A percentile compares a stretch with the other conserved stretches of the same genome.
These are phyloP conservation scores for Hydropsyche betteni DNA, from an alignment of 2,888 invertebrate genomes.

Conservation along the genomic window DNA sequence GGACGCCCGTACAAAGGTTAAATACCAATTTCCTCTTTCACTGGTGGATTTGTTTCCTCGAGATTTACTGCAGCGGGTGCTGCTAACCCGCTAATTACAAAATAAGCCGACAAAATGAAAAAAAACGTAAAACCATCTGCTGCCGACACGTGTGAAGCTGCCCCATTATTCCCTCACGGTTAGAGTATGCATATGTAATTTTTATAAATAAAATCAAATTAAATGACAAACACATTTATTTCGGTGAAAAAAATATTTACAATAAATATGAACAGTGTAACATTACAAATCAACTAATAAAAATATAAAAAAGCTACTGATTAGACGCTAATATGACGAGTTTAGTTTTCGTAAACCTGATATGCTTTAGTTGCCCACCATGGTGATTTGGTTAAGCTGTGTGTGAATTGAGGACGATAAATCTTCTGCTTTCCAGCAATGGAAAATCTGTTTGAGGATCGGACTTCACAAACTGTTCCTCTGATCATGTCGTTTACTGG, in stretches of 20 bases:
- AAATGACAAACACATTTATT: constrained; percentile 6
- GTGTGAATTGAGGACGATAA: background rate
- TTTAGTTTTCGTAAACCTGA: constrained; percentile 45
- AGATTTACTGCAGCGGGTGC: constrained; percentile 43
- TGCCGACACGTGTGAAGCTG: constrained; percentile 35
- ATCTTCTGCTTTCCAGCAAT: constrained; percentile 1
- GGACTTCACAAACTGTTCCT: constrained; percentile 77
- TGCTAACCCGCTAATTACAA: constrained; percentile 48
- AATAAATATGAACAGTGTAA: constrained; percentile 27
- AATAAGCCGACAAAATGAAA: constrained; percentile 42
- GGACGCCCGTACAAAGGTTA: constrained; percentile 39
- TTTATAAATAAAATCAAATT: no score
- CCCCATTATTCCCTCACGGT: background rate
- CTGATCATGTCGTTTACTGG: constrained; percentile 72
- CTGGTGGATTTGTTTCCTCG: constrained; percentile 33
- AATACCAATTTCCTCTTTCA: constrained; percentile 42
- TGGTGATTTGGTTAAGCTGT: constrained; percentile 31
- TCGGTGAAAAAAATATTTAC: constrained; percentile 10
- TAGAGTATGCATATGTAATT: background rate
- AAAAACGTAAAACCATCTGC: constrained; percentile 34
- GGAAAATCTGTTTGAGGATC: constrained; percentile 27
- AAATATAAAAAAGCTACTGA: no score
- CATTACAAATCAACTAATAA: no score
- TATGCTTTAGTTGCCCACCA: constrained; percentile 47
- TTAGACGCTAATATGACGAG: background rate